Base-by-base conservation (phyloP, 2,113 vertebrate genomes). In the Mus pahari region DNA sequence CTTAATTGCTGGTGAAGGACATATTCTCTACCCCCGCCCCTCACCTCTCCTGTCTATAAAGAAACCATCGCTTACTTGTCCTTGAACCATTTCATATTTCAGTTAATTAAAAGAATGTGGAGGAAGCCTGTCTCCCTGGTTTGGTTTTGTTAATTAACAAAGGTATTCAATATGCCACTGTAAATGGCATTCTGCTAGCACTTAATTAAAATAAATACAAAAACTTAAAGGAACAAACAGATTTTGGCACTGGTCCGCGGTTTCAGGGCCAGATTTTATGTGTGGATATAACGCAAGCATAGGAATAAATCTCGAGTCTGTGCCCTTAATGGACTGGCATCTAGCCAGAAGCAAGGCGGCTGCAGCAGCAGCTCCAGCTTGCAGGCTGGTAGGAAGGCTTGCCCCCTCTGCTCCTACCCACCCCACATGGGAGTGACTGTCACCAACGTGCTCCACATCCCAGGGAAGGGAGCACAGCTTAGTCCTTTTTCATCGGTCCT, bases 131-230 rank as follows among this genome's bases (percentile, higher is more conserved):
- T 92, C 81, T 96, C 93, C 62, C 82, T 11, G 81, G 86, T 88
- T 94, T 13, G 17, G 90, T 68, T 33, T 91, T 83, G 94, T 95
- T 97, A 97, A 97, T 97, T 97, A 96, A 84, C 83, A 92, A 95
- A 97, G 94, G 89, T 97, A 96, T 94, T 94, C 96, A 97, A 95
- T 96, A 97, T 95, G 97, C 92, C 91, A 48, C 64, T 33, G 96
- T 91, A 96, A 97, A 97, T 92, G 97, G 78, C 94, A 90, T 97
- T 96, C 95, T 94, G 96, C 82, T 92, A 26, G 92, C 60, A 78
- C 89, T 95, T 97, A 95, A 97, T 98, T 97, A 97, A 97, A 97
- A 96, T 95, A 97, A 97, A 97, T 95, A 96, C 96, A 97, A 70
- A 96, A 96, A 87, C 96, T 81, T 89, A 96, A 97, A 97, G 92